Evolutionary conservation across 2,888 invertebrate genomes (phyloP).

Genomic region (Drosophila meridiana): DNA sequence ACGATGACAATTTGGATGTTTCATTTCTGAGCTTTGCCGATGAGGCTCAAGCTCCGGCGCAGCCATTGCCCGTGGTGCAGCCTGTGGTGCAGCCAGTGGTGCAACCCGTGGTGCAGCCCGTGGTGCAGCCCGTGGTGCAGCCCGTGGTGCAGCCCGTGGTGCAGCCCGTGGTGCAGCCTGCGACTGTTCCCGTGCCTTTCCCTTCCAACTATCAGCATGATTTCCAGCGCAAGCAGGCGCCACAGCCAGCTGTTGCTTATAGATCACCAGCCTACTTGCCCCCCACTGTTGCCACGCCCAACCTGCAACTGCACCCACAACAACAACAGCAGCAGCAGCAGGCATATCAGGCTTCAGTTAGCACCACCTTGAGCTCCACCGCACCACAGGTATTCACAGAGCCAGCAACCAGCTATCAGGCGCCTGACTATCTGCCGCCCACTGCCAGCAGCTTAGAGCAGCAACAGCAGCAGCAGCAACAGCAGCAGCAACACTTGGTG

Average conservation of each 20-base stretch:
- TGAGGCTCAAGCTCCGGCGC: constrained; percentile 18
- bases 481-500: neutral
- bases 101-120: neutral
- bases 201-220: constrained; percentile 74
- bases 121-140: neutral
- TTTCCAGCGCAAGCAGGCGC: constrained; percentile 50
- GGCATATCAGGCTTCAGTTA: constrained; percentile 34
- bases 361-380: constrained; percentile 20
- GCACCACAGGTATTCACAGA: constrained; percentile 34
- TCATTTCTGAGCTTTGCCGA: constrained; percentile 66
- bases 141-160: constrained; percentile 6
- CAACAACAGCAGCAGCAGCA: constrained; percentile 35
- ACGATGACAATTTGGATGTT: constrained; percentile 70
- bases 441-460: constrained; percentile 5
- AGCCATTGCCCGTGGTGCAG: neutral
- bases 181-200: constrained; percentile 62
- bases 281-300: constrained; percentile 45
- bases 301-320: constrained; percentile 18
- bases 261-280: constrained; percentile 55
- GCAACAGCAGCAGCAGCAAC: constrained; percentile 4
- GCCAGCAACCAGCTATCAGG: constrained; percentile 41
- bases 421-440: constrained; percentile 36
- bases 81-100: neutral
- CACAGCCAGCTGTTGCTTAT: constrained; percentile 22
- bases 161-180: constrained; percentile 11